phyloP scores from a whole-genome alignment of 2,113 vertebrate species.

The Eidolon helvum region DNA sequence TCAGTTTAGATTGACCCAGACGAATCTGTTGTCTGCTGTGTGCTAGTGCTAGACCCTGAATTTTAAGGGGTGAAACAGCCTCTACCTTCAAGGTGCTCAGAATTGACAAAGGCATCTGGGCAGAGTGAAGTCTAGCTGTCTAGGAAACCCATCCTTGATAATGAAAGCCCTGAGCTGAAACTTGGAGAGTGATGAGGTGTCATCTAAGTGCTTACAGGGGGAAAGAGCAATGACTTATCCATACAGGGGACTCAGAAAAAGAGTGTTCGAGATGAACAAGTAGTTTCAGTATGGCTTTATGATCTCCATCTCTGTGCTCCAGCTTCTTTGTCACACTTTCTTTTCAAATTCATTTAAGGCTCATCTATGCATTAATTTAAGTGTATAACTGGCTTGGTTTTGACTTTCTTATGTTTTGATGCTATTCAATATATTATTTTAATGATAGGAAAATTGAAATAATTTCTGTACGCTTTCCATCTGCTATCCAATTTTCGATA shows the following conservation, averaged over 20 bases:
- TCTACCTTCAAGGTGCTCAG: not conserved
- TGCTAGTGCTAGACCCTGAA: not conserved
- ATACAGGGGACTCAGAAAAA: not conserved
- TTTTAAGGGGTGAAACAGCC: not conserved
- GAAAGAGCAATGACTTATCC: not conserved
- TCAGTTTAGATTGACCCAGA: not conserved
- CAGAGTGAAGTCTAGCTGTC: not conserved
- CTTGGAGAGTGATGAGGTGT: not conserved
- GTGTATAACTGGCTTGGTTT: not conserved
- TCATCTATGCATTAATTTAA: not conserved
- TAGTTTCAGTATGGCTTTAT: not conserved
- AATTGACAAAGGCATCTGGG: not conserved
- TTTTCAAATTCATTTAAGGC: not conserved
- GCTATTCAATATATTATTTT: not conserved
- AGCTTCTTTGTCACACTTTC: not conserved
- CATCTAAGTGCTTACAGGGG: not conserved
- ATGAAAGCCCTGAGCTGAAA: not conserved
- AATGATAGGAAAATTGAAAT: not conserved
- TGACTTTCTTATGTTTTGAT: not conserved
- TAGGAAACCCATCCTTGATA: not conserved
- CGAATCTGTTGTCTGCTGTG: not conserved
- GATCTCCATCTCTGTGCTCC: not conserved
- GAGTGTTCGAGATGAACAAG: not conserved
- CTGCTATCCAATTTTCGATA: not conserved
- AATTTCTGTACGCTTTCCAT: not conserved